Conservation (phyloP, 64 coral and sea anemone genomes). For the Anthopleura sola region DNA sequence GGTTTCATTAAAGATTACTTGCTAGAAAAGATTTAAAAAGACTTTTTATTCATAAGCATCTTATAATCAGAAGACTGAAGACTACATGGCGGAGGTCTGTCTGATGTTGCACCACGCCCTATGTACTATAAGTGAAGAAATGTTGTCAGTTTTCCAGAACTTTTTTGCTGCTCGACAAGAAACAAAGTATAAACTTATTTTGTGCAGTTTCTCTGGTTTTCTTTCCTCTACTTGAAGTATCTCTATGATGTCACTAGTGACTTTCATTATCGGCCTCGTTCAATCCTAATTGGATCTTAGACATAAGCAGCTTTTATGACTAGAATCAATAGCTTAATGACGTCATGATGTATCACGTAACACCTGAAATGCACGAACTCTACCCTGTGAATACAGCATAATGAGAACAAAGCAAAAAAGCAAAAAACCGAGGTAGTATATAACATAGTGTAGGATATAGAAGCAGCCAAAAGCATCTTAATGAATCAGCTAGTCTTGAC, state of each 20-base stretch:
- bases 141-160: too few relatives aligned
- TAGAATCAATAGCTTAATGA: neutral
- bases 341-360: neutral
- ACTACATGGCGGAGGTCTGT: neutral
- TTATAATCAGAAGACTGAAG: neutral
- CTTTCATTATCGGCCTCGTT: neutral
- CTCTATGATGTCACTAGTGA: neutral
- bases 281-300: neutral
- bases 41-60: neutral
- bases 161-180: neutral
- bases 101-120: neutral
- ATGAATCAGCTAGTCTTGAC: neutral
- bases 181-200: neutral
- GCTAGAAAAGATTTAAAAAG: too few relatives aligned
- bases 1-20: too few relatives aligned
- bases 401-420: too few relatives aligned
- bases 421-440: too few relatives aligned
- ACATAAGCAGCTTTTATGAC: neutral
- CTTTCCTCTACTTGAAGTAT: neutral
- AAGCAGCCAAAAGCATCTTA: neutral
- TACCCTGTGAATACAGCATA: too few relatives aligned
- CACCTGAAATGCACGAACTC: neutral
- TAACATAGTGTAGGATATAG: neutral
- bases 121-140: neutral
- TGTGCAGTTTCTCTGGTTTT: constrained; percentile 11